Evolutionary conservation across 2,113 vertebrate species (phyloP).

Genomic region (Phylloscopus trochiloides): DNA sequence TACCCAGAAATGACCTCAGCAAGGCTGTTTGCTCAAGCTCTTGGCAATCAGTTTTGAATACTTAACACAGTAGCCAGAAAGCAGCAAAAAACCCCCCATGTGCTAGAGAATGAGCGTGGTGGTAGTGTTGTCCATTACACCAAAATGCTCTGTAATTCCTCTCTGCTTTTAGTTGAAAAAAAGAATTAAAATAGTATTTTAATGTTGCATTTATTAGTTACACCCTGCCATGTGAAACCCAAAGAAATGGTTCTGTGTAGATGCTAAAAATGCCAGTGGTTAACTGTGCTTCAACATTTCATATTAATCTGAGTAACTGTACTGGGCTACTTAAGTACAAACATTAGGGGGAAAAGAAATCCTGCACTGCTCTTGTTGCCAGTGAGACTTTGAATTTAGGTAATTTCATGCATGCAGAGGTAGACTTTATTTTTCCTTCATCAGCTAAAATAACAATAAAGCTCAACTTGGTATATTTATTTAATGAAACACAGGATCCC

Average conservation of each 20-base stretch:
- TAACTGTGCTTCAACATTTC: background rate
- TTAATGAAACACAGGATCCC: slow-evolving; percentile 64
- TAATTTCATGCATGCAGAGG: slow-evolving; percentile 37
- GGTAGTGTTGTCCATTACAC: background rate
- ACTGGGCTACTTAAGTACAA: slow-evolving; percentile 12
- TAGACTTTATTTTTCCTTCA: slow-evolving; percentile 43
- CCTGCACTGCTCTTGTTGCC: background rate
- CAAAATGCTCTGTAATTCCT: background rate
- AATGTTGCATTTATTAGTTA: background rate
- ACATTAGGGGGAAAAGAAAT: background rate
- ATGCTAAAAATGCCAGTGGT: slow-evolving; percentile 1
- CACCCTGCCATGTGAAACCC: background rate
- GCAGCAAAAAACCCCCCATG: background rate
- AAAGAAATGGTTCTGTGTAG: background rate
- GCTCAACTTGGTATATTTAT: slow-evolving; percentile 49
- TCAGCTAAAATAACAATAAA: slow-evolving; percentile 63
- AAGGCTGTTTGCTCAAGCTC: background rate
- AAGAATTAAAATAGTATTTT: background rate
- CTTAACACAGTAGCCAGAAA: background rate
- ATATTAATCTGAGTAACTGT: background rate
- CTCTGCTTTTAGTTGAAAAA: background rate
- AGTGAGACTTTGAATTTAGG: background rate
- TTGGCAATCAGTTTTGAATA: slow-evolving; percentile 5
- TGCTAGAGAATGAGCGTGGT: background rate
- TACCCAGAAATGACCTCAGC: slow-evolving; percentile 34